Percentiles rank a stretch among this genome's conserved stretches.
Conservation (phyloP, 1,140 invertebrate species). For the Ooceraea biroi region DNA sequence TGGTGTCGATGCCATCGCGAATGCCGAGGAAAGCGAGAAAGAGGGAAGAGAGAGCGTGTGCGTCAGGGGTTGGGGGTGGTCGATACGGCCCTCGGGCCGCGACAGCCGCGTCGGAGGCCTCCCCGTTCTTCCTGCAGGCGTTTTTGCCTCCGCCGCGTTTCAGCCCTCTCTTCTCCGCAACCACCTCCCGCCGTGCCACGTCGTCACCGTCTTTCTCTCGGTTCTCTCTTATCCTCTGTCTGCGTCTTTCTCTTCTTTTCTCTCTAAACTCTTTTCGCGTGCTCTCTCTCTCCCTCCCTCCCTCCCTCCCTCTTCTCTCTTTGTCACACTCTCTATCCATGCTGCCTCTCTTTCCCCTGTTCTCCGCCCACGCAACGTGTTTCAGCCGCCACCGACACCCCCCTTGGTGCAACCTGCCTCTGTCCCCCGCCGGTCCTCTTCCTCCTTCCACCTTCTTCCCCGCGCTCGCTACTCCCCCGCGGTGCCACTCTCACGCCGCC, state of each 20-base stretch:
- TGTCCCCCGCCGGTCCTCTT: slow-evolving; percentile 72
- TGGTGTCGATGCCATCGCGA: slow-evolving; percentile 71
- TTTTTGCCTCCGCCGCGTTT: slow-evolving; percentile 81
- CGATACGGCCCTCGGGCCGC: slow-evolving; percentile 84
- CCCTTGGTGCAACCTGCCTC: slow-evolving; percentile 68
- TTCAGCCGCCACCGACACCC: slow-evolving; percentile 70
- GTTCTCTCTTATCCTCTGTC: slow-evolving; percentile 28
- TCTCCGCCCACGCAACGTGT: slow-evolving; percentile 72
- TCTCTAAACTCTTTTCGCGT: neutral
- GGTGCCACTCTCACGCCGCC: slow-evolving; percentile 71
- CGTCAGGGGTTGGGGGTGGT: slow-evolving; percentile 78
- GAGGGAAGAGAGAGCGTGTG: slow-evolving; percentile 62
- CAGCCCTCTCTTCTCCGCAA: slow-evolving; percentile 20
- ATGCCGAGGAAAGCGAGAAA: slow-evolving; percentile 53
- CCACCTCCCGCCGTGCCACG: neutral
- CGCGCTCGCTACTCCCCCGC: slow-evolving; percentile 44
- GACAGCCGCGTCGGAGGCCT: slow-evolving; percentile 83
- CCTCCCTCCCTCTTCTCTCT: slow-evolving; percentile 1
- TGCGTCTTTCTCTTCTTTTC: slow-evolving; percentile 21
- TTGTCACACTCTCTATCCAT: slow-evolving; percentile 54
- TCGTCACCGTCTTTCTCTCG: slow-evolving; percentile 4
- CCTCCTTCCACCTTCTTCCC: slow-evolving; percentile 62
- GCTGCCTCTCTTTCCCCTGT: slow-evolving; percentile 65
- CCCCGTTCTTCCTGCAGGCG: slow-evolving; percentile 84
- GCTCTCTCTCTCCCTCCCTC: neutral